Percentiles rank a stretch among this genome's conserved stretches.
Conservation (phyloP, 2,888 invertebrate species). For the Automeris io region DNA sequence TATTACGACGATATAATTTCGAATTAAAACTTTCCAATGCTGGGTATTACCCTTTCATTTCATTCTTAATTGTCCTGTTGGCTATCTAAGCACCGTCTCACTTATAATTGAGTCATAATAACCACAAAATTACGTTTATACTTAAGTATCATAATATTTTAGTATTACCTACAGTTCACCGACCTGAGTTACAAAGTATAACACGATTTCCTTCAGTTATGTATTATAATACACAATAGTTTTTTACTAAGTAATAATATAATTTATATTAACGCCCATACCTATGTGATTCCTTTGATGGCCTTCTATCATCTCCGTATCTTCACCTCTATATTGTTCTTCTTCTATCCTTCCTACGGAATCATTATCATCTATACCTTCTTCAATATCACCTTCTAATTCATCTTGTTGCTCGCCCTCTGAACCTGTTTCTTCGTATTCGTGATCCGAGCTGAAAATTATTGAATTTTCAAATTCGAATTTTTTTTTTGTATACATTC, state of each 20-base stretch:
- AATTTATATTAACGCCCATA: conserved; percentile 27
- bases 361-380: conserved; percentile 43
- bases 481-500: no score
- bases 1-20: no score
- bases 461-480: no score
- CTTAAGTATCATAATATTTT: no score
- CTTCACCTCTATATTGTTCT: conserved; percentile 56
- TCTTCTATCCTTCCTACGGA: conserved; percentile 50
- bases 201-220: conserved; percentile 11
- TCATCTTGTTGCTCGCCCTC: conserved; percentile 84
- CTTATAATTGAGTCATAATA: no score
- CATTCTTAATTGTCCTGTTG: no score
- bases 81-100: no score
- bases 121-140: no score
- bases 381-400: conserved; percentile 60
- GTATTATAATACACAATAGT: background rate
- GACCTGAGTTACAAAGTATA: no score
- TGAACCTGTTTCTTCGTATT: conserved; percentile 81
- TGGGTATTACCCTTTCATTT: no score
- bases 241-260: background rate
- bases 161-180: no score
- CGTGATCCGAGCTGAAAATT: conserved; percentile 79
- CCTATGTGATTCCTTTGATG: conserved; percentile 69
- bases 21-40: no score
- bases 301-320: conserved; percentile 51